Percentiles rank a stretch among this genome's conserved stretches.
These are phyloP conservation scores for Drosophila sp. DNA, from an alignment of 1,140 invertebrate genomes.

Conservation along the genomic window DNA sequence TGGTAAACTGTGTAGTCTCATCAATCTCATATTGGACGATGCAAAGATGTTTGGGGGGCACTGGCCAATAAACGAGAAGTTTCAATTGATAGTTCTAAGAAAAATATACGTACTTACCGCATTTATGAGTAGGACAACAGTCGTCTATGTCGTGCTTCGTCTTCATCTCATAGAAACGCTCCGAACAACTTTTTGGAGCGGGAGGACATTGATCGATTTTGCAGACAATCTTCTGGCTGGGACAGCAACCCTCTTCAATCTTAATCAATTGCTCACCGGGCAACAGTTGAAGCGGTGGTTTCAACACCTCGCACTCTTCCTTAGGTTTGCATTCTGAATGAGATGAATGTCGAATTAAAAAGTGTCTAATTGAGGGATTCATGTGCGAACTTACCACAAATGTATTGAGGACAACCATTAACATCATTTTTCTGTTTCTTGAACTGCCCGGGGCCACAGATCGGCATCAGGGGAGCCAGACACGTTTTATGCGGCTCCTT, in stretches of 20 bases:
- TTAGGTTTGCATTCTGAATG: slow-evolving; percentile 87
- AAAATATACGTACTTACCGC: slow-evolving; percentile 84
- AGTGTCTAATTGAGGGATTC: not conserved
- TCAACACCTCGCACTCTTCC: slow-evolving; percentile 86
- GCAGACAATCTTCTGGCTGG: slow-evolving; percentile 85
- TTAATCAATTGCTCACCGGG: slow-evolving; percentile 86
- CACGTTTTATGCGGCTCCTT: slow-evolving; percentile 84
- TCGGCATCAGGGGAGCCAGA: slow-evolving; percentile 86
- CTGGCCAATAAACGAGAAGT: slow-evolving; percentile 73
- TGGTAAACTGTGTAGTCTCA: slow-evolving; percentile 84
- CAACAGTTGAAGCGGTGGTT: slow-evolving; percentile 83
- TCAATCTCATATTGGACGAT: slow-evolving; percentile 84
- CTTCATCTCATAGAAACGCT: slow-evolving; percentile 84
- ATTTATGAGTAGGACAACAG: slow-evolving; percentile 88
- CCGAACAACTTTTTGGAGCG: slow-evolving; percentile 84
- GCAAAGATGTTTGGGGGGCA: slow-evolving; percentile 88
- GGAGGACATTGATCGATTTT: slow-evolving; percentile 86
- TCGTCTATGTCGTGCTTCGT: slow-evolving; percentile 82
- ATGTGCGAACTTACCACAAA: slow-evolving; percentile 86
- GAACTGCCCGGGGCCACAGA: slow-evolving; percentile 88
- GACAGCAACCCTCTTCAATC: slow-evolving; percentile 88
- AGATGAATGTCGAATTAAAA: not conserved
- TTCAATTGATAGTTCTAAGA: slow-evolving; percentile 5
- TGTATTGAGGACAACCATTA: slow-evolving; percentile 87
- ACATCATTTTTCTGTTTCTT: slow-evolving; percentile 86